phyloP scores from a whole-genome alignment of 2,888 invertebrate species.

The Leistus spinibarbis region DNA sequence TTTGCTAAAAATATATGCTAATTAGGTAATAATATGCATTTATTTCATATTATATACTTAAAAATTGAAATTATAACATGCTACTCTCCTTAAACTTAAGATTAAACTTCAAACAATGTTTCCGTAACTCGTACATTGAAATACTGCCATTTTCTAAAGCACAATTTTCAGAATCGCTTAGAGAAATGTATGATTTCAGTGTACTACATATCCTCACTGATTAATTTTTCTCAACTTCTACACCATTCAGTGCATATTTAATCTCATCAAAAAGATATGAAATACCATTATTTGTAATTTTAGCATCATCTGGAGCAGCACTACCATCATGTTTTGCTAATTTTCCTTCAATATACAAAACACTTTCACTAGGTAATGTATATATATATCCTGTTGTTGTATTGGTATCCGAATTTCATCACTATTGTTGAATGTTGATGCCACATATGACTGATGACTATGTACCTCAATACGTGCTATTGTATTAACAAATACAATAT shows the following conservation, averaged over 20 bases:
- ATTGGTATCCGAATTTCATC: slow-evolving; percentile 50
- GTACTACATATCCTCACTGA: slow-evolving; percentile 50
- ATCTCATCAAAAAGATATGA: slow-evolving; percentile 49
- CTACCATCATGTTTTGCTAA: not conserved
- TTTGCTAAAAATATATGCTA: too few species aligned
- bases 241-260: slow-evolving; percentile 50
- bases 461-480: slow-evolving; percentile 46
- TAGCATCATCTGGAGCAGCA: not conserved
- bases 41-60: too few species aligned
- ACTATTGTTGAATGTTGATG: slow-evolving; percentile 46
- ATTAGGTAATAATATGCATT: too few species aligned
- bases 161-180: slow-evolving; percentile 45
- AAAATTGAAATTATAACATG: too few species aligned
- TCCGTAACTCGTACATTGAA: too few species aligned
- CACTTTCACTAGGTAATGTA: too few species aligned
- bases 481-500: slow-evolving; percentile 42
- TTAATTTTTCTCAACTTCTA: slow-evolving; percentile 49
- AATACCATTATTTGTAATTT: slow-evolving; percentile 41
- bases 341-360: slow-evolving; percentile 6
- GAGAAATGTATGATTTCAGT: slow-evolving; percentile 51
- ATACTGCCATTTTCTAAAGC: slow-evolving; percentile 45
- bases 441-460: slow-evolving; percentile 47
- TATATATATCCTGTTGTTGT: too few species aligned
- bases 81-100: too few species aligned
- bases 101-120: too few species aligned